Evolutionary conservation across 92 coral and sea anemone genomes (phyloP), one percentile per base, ranked within the genome.

Genomic region (Parazoanthus darwini): DNA sequence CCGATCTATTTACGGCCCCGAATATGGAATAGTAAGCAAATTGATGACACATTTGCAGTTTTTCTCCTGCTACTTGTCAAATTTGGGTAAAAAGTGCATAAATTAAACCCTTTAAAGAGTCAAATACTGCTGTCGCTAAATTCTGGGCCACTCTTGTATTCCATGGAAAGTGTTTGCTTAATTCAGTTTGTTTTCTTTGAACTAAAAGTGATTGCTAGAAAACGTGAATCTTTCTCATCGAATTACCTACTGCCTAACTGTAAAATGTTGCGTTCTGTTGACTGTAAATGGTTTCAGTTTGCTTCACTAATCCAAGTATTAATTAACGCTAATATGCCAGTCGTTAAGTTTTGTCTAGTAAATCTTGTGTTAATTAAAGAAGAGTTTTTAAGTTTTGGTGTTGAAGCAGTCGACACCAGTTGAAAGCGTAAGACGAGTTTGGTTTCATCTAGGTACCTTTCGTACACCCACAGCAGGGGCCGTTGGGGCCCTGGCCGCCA

Each of bases 401-500:
- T 48, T 71, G 67, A 54, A 20, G 7, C 8, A 48, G 42, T 26
- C 78, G 48, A 84, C 87, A 33, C 74, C 25, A 37, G 38, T 70
- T 46, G 1, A 48, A 13, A 84, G 44, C 58, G 23, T 84, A 71
- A 71, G 87, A 71, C 87, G 14, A 71, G 87, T 84, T 72, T 84
- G 87, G 22, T 84, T 84, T 84, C 67, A 70, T 70, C 75, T 51
- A 84, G 96, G 98, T 74, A 80, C 98, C 54, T 87, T 94, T 85
- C 90, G 91, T 63, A 86, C 93, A 42, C 91, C 95, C 54, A 94
- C 88, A 59, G 88, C 92, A 37, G 91, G 90, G 79, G 82, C 93
- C 54, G 92, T 89, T 85, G 98, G 94, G n/a, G 81, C 90, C 36
- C 36, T 72, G 68, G 93, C 90, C 35, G 91, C 91, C 22, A 56